Conservation (phyloP, 1,140 invertebrate species). For the Solenopsis fugax region DNA sequence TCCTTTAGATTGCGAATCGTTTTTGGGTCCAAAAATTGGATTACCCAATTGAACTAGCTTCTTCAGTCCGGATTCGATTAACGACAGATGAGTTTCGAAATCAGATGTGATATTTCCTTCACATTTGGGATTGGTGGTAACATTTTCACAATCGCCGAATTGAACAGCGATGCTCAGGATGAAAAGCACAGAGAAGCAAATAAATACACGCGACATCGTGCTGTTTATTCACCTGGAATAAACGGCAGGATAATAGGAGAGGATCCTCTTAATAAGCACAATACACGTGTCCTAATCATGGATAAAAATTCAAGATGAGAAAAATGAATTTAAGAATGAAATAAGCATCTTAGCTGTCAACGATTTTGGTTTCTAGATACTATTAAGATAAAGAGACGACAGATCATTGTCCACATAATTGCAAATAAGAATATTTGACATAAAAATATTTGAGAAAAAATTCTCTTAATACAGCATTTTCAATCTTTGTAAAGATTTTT, state of each 20-base stretch:
- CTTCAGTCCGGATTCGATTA: neutral
- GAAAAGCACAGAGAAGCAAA: neutral
- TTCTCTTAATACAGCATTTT: neutral
- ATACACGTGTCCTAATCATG: neutral
- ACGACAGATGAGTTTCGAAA: neutral
- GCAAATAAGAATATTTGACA: neutral
- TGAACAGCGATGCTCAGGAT: neutral
- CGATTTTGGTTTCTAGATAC: neutral
- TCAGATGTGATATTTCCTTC: neutral
- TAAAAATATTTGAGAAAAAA: neutral
- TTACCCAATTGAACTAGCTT: neutral
- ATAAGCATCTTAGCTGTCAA: neutral
- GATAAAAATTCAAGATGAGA: neutral
- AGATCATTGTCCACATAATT: neutral
- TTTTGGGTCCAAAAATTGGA: neutral
- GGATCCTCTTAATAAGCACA: neutral
- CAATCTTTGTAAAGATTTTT: neutral
- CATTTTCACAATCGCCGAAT: slow-evolving; percentile 25
- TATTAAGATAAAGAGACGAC: neutral
- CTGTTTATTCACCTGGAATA: neutral
- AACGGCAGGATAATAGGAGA: neutral
- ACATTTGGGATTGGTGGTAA: neutral
- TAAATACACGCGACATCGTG: neutral
- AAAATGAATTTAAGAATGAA: neutral
- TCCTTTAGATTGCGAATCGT: neutral